Evolutionary conservation across 1,140 invertebrate genomes (phyloP).

Genomic region (Drosophila biarmipes): DNA sequence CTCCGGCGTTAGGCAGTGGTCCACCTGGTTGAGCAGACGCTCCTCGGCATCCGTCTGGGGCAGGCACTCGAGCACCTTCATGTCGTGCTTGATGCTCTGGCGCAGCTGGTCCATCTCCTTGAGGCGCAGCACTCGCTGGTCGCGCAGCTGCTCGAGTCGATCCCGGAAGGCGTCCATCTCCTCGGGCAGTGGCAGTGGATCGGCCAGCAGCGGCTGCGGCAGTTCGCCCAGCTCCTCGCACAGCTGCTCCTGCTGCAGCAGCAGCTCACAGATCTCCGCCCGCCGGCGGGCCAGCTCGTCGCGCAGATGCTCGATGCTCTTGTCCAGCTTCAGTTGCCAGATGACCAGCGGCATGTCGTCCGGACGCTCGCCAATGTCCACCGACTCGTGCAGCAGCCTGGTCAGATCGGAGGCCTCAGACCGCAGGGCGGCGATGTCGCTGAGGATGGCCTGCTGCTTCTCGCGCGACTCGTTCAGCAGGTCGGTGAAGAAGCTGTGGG

Average conservation of each 20-base stretch:
- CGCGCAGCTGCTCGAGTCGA: slow-evolving; percentile 41
- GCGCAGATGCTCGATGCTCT: slow-evolving; percentile 57
- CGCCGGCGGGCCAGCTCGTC: slow-evolving; percentile 45
- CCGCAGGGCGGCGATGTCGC: slow-evolving; percentile 40
- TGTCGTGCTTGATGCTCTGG: slow-evolving; percentile 52
- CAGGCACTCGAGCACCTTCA: slow-evolving; percentile 50
- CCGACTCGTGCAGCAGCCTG: slow-evolving; percentile 48
- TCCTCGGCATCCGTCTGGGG: slow-evolving; percentile 55
- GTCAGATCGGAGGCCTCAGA: slow-evolving; percentile 50
- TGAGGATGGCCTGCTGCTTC: slow-evolving; percentile 41
- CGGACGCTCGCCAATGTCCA: slow-evolving; percentile 36
- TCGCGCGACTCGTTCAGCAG: slow-evolving; percentile 57
- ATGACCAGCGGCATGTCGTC: slow-evolving; percentile 50
- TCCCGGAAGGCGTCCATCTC: slow-evolving; percentile 53
- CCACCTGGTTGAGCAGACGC: slow-evolving; percentile 57
- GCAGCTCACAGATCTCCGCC: slow-evolving; percentile 58
- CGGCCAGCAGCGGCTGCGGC: slow-evolving; percentile 54
- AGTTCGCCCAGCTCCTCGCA: slow-evolving; percentile 66
- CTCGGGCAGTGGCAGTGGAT: slow-evolving; percentile 55
- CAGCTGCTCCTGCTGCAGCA: slow-evolving; percentile 64
- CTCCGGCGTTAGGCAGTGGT: slow-evolving; percentile 61
- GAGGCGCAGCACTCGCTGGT: slow-evolving; percentile 31
- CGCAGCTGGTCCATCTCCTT: slow-evolving; percentile 48
- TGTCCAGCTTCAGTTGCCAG: slow-evolving; percentile 55
- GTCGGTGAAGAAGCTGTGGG: slow-evolving; percentile 51